phyloP scores from a whole-genome alignment of 2,797 vertebrate genomes.

The Sardinella longiceps region DNA sequence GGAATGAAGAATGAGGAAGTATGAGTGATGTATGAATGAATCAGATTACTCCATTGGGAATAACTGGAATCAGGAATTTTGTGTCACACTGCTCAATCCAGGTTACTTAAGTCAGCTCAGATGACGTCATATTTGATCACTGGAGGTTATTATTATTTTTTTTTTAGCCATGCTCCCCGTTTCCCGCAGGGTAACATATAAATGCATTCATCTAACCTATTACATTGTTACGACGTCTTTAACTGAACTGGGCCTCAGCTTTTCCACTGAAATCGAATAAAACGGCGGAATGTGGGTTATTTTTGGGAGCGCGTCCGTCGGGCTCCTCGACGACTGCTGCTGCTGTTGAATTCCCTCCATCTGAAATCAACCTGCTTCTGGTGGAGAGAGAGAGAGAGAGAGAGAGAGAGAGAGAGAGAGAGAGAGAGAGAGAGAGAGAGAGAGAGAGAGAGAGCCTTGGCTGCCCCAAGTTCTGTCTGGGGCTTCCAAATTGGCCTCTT shows the following conservation, averaged over 20 bases:
- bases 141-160: background rate
- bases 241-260: background rate
- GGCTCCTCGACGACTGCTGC: too few species aligned
- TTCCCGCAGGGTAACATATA: background rate
- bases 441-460: background rate
- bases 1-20: background rate
- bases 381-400: background rate
- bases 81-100: background rate
- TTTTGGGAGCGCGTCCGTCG: background rate
- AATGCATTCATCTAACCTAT: background rate
- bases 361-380: conserved; percentile 34
- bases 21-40: conserved; percentile 8
- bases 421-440: background rate
- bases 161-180: background rate
- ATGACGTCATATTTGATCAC: conserved; percentile 12
- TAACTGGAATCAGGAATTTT: background rate
- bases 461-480: background rate
- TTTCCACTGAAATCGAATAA: conserved; percentile 24
- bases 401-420: background rate
- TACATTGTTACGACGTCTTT: background rate
- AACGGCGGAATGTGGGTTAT: background rate
- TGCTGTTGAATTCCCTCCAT: background rate
- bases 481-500: background rate
- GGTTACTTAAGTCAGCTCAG: background rate
- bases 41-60: background rate